A percentile compares a stretch with the other conserved stretches of the same genome.
Conservation (phyloP, 2,797 vertebrate species). For the Fringilla coelebs region DNA sequence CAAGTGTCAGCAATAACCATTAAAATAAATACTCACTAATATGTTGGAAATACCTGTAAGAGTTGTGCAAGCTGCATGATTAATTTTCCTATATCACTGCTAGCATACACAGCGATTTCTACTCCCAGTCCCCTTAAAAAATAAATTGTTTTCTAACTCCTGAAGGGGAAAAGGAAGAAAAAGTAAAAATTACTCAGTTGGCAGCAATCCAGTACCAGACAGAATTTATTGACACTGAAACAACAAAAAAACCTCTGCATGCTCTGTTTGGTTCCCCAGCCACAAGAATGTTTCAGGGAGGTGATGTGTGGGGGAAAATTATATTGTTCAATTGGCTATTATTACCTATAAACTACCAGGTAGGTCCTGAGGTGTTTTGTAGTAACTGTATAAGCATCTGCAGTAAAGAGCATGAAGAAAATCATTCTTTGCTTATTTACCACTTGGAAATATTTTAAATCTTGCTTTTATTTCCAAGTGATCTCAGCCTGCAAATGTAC, state of each 20-base stretch:
- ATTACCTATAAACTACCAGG: slow-evolving; percentile 3
- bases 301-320: not conserved
- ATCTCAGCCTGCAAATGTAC: slow-evolving; percentile 11
- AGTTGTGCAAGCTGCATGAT: not conserved
- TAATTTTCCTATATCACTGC: not conserved
- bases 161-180: not conserved
- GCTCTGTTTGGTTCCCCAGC: not conserved
- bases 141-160: not conserved
- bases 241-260: not conserved
- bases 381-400: not conserved
- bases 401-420: not conserved
- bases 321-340: not conserved
- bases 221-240: not conserved
- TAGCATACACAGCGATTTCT: not conserved
- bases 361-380: not conserved
- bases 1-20: not conserved
- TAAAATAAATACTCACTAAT: not conserved
- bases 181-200: not conserved
- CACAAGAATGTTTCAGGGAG: not conserved
- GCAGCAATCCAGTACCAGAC: not conserved
- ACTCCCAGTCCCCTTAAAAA: not conserved
- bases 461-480: slow-evolving; percentile 4
- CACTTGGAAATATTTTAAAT: slow-evolving; percentile 19
- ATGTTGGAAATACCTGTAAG: not conserved
- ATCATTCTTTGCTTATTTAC: not conserved